Conservation (phyloP, 2,113 vertebrate genomes). For the Holacanthus passer region DNA sequence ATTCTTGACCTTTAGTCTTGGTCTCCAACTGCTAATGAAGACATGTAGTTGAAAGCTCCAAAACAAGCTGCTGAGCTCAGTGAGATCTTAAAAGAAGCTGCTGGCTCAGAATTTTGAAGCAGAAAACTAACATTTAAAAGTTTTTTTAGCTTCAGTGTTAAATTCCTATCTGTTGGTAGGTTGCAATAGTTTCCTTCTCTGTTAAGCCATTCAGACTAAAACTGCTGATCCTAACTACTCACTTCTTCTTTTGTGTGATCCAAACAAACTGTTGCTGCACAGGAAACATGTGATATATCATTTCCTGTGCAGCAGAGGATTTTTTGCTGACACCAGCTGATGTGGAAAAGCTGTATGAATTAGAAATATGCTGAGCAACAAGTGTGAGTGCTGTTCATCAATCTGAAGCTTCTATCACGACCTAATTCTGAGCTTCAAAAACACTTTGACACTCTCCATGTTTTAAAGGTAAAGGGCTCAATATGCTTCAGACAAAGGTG, state of each 20-base stretch:
- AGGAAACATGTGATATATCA: neutral
- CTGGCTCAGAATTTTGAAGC: too few relatives aligned
- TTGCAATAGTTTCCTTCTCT: neutral
- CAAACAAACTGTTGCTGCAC: slow-evolving; percentile 7
- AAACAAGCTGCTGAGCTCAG: too few relatives aligned
- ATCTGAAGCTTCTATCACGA: neutral
- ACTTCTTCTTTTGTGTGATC: slow-evolving; percentile 16
- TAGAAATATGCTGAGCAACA: neutral
- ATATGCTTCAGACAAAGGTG: neutral
- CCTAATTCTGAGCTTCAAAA: neutral
- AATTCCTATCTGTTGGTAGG: fast-evolving
- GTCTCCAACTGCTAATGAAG: neutral
- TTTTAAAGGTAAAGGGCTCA: neutral
- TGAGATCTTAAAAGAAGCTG: too few relatives aligned
- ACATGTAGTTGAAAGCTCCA: neutral
- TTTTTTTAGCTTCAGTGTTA: too few relatives aligned
- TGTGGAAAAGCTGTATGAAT: neutral
- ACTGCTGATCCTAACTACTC: neutral
- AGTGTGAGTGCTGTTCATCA: neutral
- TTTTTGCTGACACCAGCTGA: slow-evolving; percentile 5
- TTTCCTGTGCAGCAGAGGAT: slow-evolving; percentile 16
- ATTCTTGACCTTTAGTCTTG: neutral
- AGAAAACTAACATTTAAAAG: neutral
- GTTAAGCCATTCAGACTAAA: neutral
- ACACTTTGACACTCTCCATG: neutral